Evolutionary conservation across 2,797 vertebrate genomes (phyloP), one percentile per base, ranked within the genome.

Genomic region (Aulostomus chinensis): DNA sequence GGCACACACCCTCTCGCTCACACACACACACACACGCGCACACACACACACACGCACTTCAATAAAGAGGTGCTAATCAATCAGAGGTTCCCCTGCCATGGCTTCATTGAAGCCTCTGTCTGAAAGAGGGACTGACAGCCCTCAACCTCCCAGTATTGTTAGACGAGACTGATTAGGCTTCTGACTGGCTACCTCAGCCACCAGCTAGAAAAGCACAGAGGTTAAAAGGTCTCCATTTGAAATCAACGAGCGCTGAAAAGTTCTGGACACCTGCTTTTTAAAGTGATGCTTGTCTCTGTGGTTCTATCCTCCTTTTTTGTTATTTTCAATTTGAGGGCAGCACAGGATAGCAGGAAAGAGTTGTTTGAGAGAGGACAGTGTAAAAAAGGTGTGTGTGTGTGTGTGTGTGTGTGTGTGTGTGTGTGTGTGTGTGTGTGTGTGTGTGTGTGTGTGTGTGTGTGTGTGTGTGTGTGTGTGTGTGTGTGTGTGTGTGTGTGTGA

Each of bases 251-350:
- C 84, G 56, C 80, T 76, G 83, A 86, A 88, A 91, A 89, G 86
- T 90, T 90, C 65, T 82, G 83, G 91, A 91, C 90, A 92, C 90
- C 90, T 92, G 89, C 89, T 88, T 90, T 90, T 84, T 86, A 90
- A 90, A 89, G 80, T 83, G 83, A 87, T 81, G 78, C 85, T 90
- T 84, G 81, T 88, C 77, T 76, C 74, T 55, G 56, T 24, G 24
- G 62, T 76, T 61, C 76, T 74, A 48, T 83, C 78, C 72, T 85
- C 73, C 45, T 76, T 76, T 88, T 81, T 87, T 88, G 83, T 88
- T 71, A 70, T 73, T 68, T 67, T 70, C 80, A 84, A 86, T 88
- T 87, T 86, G 68, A 80, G 78, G 83, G 80, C 68, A 74, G 56
- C 29, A 15, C 62, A 39, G 72, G 58, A 57, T 62, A 73, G 73